A percentile compares a stretch with the other conserved stretches of the same genome.
Conservation (phyloP, 2,888 invertebrate species). For the Euclidia mi region DNA sequence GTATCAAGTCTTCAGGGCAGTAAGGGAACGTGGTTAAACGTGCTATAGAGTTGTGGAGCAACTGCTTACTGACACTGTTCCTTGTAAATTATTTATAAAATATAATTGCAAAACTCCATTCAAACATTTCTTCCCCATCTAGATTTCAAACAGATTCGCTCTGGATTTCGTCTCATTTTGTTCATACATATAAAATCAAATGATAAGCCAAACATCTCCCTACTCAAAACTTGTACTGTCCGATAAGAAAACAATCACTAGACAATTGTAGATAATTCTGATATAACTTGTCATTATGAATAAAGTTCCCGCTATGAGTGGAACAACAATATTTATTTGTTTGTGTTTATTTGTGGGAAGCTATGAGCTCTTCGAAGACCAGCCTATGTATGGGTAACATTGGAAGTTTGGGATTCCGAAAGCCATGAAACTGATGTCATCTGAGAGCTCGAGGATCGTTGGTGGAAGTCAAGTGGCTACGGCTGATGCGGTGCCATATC, state of each 20-base stretch:
- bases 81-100: no score
- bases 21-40: no score
- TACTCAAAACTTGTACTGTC: background rate
- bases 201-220: background rate
- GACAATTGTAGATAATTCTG: constrained; percentile 2
- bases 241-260: constrained; percentile 18
- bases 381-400: constrained; percentile 64
- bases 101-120: no score
- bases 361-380: constrained; percentile 34
- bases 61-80: no score
- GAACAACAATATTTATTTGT: constrained; percentile 22
- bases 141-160: no score
- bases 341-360: constrained; percentile 35
- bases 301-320: constrained; percentile 7
- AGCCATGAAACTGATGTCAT: constrained; percentile 54
- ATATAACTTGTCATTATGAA: constrained; percentile 3
- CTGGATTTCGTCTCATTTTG: no score
- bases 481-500: constrained; percentile 64
- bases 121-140: no score
- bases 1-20: no score
- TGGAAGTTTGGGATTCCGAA: constrained; percentile 67
- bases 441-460: constrained; percentile 64
- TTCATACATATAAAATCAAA: no score
- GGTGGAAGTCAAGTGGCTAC: constrained; percentile 66
- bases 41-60: no score